Conservation (phyloP, 2,113 vertebrate species). For the Neomonachus schauinslandi region DNA sequence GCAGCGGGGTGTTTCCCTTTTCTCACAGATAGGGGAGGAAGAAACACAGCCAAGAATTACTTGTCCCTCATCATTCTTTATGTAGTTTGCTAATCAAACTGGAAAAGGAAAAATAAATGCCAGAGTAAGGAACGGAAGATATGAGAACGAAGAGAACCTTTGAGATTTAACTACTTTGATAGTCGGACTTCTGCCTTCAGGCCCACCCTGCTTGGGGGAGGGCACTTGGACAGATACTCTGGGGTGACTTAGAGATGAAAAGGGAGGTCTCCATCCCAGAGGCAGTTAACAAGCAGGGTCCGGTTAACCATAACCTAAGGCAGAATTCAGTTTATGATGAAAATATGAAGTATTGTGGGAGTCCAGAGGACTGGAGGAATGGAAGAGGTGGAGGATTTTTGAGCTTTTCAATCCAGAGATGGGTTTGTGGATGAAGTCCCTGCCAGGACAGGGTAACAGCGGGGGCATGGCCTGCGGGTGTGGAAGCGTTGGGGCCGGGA, state of each 20-base stretch:
- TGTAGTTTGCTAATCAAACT: conserved; percentile 56
- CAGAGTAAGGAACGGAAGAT: conserved; percentile 27
- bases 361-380: neutral
- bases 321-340: neutral
- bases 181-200: neutral
- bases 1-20: conserved; percentile 31
- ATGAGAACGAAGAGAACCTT: neutral
- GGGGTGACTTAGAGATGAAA: neutral
- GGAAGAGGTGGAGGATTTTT: neutral
- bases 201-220: neutral
- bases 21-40: neutral
- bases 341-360: neutral
- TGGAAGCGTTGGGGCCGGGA: neutral
- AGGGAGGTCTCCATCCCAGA: neutral
- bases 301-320: neutral
- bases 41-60: conserved; percentile 48
- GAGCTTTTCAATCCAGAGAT: neutral
- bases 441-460: neutral
- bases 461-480: too few species aligned
- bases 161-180: neutral
- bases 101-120: conserved; percentile 55
- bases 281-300: neutral
- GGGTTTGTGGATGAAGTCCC: neutral
- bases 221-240: neutral
- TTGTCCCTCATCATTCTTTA: conserved; percentile 51